Conservation (phyloP, 2,797 vertebrate species). For the Glyptemys insculpta region DNA sequence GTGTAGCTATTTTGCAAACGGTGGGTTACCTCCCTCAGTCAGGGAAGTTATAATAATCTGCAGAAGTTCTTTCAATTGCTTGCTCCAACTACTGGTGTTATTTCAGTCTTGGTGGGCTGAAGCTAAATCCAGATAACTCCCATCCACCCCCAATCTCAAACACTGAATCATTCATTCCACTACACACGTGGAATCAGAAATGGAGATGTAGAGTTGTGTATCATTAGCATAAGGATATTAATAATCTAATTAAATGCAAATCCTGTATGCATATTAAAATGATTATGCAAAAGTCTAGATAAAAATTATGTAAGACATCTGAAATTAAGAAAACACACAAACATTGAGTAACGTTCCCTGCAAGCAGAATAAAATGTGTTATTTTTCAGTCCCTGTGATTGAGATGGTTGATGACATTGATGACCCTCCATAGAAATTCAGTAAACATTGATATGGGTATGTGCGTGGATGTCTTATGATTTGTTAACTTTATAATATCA, state of each 20-base stretch:
- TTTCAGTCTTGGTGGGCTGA: not conserved
- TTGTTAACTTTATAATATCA: not conserved
- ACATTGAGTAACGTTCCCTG: not conserved
- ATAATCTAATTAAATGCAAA: not conserved
- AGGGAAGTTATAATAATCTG: not conserved
- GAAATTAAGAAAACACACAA: not conserved
- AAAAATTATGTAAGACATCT: accelerated
- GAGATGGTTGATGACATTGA: not conserved
- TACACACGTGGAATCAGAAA: not conserved
- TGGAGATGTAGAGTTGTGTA: not conserved
- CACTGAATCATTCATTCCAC: not conserved
- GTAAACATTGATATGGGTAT: not conserved
- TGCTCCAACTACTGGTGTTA: not conserved
- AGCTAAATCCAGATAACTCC: not conserved
- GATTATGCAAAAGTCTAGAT: not conserved
- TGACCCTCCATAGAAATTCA: not conserved
- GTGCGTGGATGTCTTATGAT: not conserved
- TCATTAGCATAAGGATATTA: not conserved
- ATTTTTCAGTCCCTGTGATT: not conserved
- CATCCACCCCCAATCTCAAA: not conserved
- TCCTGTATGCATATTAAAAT: not conserved
- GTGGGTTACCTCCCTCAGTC: conserved; percentile 3
- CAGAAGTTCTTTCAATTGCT: not conserved
- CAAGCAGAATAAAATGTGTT: not conserved
- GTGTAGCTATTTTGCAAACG: conserved; percentile 22